These are phyloP conservation scores for Plutella xylostella DNA, from an alignment of 2,888 invertebrate genomes.

Conservation along the genomic window DNA sequence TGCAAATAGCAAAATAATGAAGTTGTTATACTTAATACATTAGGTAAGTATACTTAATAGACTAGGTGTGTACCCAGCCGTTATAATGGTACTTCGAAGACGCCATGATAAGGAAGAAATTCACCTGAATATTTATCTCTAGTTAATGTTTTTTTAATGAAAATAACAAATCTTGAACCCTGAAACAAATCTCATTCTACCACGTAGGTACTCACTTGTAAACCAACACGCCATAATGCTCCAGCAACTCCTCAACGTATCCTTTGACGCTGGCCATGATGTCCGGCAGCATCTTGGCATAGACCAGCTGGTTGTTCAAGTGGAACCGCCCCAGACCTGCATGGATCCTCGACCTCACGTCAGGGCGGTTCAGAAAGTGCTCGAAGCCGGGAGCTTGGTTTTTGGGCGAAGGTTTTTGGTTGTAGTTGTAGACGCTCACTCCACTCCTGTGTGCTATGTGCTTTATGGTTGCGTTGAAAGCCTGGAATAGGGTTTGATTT, in stretches of 20 bases:
- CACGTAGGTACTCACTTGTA: constrained; percentile 47
- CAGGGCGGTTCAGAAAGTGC: constrained; percentile 31
- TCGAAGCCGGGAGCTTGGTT: constrained; percentile 21
- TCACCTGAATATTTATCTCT: neutral
- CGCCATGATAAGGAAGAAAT: neutral
- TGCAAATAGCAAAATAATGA: no score
- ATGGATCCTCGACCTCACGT: constrained; percentile 52
- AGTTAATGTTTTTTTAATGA: neutral
- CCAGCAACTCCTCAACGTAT: constrained; percentile 68
- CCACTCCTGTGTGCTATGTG: constrained; percentile 33
- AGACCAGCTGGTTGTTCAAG: constrained; percentile 59
- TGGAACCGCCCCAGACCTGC: constrained; percentile 41
- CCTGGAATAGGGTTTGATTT: constrained; percentile 27
- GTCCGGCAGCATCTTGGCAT: constrained; percentile 72
- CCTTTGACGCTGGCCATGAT: constrained; percentile 75
- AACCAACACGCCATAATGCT: constrained; percentile 74
- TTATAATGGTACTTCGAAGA: neutral
- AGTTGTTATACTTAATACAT: no score
- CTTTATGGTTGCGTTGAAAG: constrained; percentile 42
- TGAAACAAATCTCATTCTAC: neutral
- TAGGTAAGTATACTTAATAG: no score
- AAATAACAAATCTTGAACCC: neutral
- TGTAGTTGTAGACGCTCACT: constrained; percentile 32
- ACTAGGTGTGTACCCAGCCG: no score
- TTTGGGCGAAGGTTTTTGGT: constrained; percentile 21